Evolutionary conservation across 2,113 vertebrate species (phyloP).

Genomic region (Limnothrissa miodon): DNA sequence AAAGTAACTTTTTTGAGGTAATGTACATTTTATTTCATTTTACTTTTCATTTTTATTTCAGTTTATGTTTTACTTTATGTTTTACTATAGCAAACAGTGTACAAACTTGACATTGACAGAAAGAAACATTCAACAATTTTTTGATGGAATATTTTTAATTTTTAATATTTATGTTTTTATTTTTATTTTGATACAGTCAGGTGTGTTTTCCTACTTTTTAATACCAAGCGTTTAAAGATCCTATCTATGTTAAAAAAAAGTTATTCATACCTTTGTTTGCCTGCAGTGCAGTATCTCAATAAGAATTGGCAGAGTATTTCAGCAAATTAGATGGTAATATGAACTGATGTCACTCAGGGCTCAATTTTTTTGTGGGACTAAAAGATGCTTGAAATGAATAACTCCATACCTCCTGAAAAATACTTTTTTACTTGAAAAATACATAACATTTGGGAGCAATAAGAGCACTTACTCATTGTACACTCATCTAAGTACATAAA

Average conservation of each 20-base stretch:
- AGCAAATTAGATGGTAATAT: background rate
- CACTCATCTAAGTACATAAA: background rate
- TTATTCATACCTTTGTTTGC: background rate
- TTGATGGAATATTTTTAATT: background rate
- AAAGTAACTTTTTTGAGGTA: background rate
- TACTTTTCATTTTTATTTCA: background rate
- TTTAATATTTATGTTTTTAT: background rate
- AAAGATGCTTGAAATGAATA: background rate
- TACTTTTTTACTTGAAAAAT: background rate
- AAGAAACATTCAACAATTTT: background rate
- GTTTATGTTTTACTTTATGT: background rate
- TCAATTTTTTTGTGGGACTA: background rate
- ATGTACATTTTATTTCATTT: background rate
- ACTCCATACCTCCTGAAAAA: background rate
- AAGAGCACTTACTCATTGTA: background rate
- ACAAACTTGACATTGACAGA: constrained; percentile 34
- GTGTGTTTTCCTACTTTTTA: background rate
- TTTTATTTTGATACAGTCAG: background rate
- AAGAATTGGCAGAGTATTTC: background rate
- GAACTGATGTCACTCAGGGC: background rate
- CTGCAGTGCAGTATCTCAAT: background rate
- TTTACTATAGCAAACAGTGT: constrained; percentile 43
- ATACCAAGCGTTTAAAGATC: background rate
- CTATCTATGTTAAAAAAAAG: too few relatives aligned
- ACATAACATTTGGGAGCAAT: background rate